These are phyloP conservation scores for Mycetomoellerius zeteki DNA, from an alignment of 1,140 invertebrate species.

Conservation along the genomic window DNA sequence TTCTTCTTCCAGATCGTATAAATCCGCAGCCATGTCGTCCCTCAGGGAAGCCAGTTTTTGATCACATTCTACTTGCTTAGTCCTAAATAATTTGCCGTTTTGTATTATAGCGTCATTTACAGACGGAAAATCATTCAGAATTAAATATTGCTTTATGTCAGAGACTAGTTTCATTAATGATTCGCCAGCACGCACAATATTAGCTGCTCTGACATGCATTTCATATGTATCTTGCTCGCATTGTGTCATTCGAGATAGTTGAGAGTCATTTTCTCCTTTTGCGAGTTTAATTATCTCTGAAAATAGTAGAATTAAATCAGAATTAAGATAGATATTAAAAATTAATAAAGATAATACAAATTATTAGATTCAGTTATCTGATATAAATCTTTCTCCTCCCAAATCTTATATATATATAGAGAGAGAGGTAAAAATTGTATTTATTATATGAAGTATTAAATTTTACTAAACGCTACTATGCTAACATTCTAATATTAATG, in stretches of 20 bases:
- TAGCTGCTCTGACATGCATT: constrained; percentile 98
- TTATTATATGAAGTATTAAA: constrained; percentile 3
- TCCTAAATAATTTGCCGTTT: constrained; percentile 95
- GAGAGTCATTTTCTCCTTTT: constrained; percentile 96
- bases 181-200: constrained; percentile 98
- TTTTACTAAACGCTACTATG: not conserved
- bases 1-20: constrained; percentile 99
- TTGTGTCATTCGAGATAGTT: constrained; percentile 95
- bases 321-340: not conserved
- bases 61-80: constrained; percentile 97
- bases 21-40: constrained; percentile 97
- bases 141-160: constrained; percentile 98
- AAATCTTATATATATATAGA: not conserved
- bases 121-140: constrained; percentile 98
- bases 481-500: not conserved
- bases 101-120: constrained; percentile 98
- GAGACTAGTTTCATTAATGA: constrained; percentile 98
- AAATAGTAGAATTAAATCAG: constrained; percentile 72
- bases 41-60: constrained; percentile 96
- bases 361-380: not conserved
- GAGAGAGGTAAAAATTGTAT: not conserved
- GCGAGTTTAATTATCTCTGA: constrained; percentile 97
- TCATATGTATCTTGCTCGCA: constrained; percentile 98
- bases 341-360: not conserved
- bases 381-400: not conserved